These are phyloP conservation scores for Cheilosia soror DNA, from an alignment of 2,888 invertebrate genomes.

Conservation along the genomic window DNA sequence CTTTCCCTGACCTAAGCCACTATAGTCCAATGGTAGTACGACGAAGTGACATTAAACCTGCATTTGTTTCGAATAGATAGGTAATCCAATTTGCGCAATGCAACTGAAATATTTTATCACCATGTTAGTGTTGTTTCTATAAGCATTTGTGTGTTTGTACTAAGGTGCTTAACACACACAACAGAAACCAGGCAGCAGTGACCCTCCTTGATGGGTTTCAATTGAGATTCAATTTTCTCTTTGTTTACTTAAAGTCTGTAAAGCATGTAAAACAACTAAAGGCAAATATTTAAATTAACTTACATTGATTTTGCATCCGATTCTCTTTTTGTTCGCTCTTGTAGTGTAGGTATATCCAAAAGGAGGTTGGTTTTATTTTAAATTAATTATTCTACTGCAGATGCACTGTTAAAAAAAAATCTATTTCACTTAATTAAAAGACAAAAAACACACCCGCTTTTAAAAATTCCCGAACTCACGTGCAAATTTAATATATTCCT, in stretches of 20 bases:
- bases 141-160: not conserved
- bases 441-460: constrained; percentile 6
- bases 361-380: not conserved
- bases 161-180: constrained; percentile 56
- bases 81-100: constrained; percentile 55
- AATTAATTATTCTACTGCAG: constrained; percentile 11
- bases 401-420: constrained; percentile 25
- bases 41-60: constrained; percentile 33
- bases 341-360: constrained; percentile 35
- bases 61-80: not conserved
- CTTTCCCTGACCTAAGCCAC: constrained; percentile 19
- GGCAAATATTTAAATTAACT: constrained; percentile 40
- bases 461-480: constrained; percentile 4
- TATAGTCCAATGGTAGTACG: not conserved
- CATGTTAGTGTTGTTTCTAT: not conserved
- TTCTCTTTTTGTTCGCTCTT: constrained; percentile 5
- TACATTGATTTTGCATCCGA: constrained; percentile 57
- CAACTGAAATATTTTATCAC: constrained; percentile 25
- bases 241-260: constrained; percentile 2
- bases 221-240: constrained; percentile 29
- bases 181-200: constrained; percentile 28
- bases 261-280: not conserved
- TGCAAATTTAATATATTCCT: constrained; percentile 5
- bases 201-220: constrained; percentile 50
- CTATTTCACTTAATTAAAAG: constrained; percentile 17